A percentile compares a stretch with the other conserved stretches of the same genome.
Evolutionary conservation across 2,797 vertebrate species (phyloP).

Genomic region (Coccyzus lansbergi): DNA sequence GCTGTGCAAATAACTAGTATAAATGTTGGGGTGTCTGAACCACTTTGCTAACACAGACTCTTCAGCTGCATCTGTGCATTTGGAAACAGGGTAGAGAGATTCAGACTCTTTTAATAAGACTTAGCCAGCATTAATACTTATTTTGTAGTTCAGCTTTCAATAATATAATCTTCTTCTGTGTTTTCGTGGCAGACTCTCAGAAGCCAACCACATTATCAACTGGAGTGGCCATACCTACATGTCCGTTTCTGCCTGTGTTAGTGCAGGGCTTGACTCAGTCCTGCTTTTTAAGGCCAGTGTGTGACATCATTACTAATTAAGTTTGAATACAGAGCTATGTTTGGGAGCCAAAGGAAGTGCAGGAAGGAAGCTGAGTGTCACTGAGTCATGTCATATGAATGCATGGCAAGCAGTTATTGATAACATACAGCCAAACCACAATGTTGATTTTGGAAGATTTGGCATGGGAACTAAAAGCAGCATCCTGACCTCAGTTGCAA

Average conservation of each 20-base stretch:
- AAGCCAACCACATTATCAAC: not conserved
- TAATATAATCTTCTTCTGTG: not conserved
- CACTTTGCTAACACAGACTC: not conserved
- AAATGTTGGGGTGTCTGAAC: not conserved
- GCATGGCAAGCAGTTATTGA: slow-evolving; percentile 63
- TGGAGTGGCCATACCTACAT: not conserved
- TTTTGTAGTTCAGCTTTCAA: not conserved
- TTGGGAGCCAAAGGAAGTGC: slow-evolving; percentile 68
- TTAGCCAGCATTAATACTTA: not conserved
- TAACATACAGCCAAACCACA: slow-evolving; percentile 71
- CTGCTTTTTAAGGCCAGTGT: not conserved
- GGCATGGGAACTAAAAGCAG: slow-evolving; percentile 73
- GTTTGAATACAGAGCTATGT: slow-evolving; percentile 37
- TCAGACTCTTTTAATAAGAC: not conserved
- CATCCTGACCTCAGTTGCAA: slow-evolving; percentile 41
- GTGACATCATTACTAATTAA: slow-evolving; percentile 61
- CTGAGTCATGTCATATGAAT: slow-evolving; percentile 76
- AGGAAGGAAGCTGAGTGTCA: slow-evolving; percentile 75
- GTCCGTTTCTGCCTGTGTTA: not conserved
- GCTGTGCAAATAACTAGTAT: not conserved
- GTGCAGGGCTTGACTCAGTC: not conserved
- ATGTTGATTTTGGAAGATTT: slow-evolving; percentile 79
- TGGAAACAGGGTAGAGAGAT: not conserved
- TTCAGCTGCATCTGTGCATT: accelerated
- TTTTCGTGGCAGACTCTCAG: not conserved